phyloP scores from a whole-genome alignment of 1,140 invertebrate species.

The Potamilus streckersoni region DNA sequence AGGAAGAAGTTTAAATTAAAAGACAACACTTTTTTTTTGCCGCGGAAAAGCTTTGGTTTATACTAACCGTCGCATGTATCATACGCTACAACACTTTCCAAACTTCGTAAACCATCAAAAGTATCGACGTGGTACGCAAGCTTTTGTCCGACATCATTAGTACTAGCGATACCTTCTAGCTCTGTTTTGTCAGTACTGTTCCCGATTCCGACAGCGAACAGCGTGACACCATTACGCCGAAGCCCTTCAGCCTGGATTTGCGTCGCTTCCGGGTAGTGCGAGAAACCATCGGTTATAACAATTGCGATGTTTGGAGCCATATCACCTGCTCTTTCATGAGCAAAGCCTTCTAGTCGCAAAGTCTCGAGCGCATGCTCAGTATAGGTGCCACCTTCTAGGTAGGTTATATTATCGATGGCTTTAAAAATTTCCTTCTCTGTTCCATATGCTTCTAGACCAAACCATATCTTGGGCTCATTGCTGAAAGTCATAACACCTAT shows the following conservation, averaged over 20 bases:
- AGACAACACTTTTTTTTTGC: too few relatives aligned
- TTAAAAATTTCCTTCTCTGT: conserved; percentile 30
- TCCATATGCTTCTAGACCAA: conserved; percentile 46
- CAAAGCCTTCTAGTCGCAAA: conserved; percentile 21
- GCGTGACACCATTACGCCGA: conserved; percentile 1
- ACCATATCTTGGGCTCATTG: conserved; percentile 34
- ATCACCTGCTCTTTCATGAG: conserved; percentile 37
- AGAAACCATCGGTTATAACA: conserved; percentile 36
- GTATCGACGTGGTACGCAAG: conserved; percentile 13
- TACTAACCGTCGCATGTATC: conserved; percentile 21
- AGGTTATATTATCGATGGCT: conserved; percentile 35
- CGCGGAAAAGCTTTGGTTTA: too few relatives aligned
- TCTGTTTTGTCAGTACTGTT: conserved; percentile 24
- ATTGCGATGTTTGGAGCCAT: conserved; percentile 42
- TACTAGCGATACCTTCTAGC: conserved; percentile 18
- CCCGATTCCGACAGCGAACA: conserved; percentile 34
- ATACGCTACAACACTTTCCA: conserved; percentile 22
- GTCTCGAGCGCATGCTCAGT: conserved; percentile 32
- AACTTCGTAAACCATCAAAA: conserved; percentile 2
- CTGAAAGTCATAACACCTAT: conserved; percentile 26
- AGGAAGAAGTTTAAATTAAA: too few relatives aligned
- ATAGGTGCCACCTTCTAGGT: conserved; percentile 41
- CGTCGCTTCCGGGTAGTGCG: conserved; percentile 16
- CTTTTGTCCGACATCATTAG: neutral
- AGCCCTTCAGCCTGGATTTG: conserved; percentile 14